phyloP scores from a whole-genome alignment of 1,140 invertebrate genomes.

The Andrena cerasifolii region DNA sequence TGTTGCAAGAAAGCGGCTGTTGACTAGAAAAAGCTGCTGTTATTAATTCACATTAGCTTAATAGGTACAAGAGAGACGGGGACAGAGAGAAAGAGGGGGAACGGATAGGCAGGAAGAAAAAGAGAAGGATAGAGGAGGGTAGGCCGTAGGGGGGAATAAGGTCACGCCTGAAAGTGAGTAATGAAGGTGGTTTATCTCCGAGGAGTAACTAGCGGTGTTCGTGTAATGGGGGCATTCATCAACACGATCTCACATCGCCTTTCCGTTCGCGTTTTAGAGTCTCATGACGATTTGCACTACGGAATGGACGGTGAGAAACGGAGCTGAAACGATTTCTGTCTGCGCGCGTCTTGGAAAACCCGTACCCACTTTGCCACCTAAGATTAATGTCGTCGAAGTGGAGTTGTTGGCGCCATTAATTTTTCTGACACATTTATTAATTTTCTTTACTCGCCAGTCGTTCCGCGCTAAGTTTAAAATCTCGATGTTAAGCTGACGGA shows the following conservation, averaged over 20 bases:
- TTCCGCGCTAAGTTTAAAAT: constrained; percentile 37
- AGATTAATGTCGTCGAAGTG: constrained; percentile 63
- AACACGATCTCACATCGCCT: constrained; percentile 79
- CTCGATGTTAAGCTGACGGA: constrained; percentile 46
- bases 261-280: constrained; percentile 77
- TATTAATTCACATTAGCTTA: constrained; percentile 80
- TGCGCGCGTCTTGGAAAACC: constrained; percentile 59
- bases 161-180: constrained; percentile 81
- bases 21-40: constrained; percentile 71
- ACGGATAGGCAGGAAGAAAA: constrained; percentile 19
- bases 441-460: constrained; percentile 52
- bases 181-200: constrained; percentile 81
- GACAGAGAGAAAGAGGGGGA: neutral
- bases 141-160: constrained; percentile 74
- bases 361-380: constrained; percentile 66
- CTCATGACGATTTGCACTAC: constrained; percentile 75
- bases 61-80: constrained; percentile 62
- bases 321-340: constrained; percentile 70
- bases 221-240: constrained; percentile 81
- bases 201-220: constrained; percentile 81
- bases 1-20: constrained; percentile 62
- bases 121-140: constrained; percentile 3
- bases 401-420: constrained; percentile 66
- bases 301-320: constrained; percentile 68
- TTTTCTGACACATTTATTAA: constrained; percentile 65